These are phyloP conservation scores for Cataglyphis cursor DNA, from an alignment of 2,888 invertebrate species.

Conservation along the genomic window DNA sequence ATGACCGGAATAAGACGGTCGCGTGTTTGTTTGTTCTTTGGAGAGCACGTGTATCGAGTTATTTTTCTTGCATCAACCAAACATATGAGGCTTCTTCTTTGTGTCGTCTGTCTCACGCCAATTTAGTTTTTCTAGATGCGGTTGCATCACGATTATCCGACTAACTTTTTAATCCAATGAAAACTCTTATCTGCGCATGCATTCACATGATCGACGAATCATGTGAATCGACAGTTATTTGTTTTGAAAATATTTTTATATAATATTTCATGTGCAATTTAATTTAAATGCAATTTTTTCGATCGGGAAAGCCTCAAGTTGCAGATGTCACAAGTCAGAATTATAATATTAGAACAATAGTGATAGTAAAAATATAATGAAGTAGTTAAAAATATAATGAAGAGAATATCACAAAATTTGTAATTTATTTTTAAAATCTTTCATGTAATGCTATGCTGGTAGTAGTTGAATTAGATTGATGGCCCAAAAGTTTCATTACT, in stretches of 20 bases:
- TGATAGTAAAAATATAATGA: neutral
- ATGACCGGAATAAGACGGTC: slow-evolving; percentile 37
- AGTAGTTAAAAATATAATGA: neutral
- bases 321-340: neutral
- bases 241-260: neutral
- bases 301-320: neutral
- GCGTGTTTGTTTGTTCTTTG: slow-evolving; percentile 48
- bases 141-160: slow-evolving; percentile 18
- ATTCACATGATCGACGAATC: neutral
- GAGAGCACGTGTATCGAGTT: slow-evolving; percentile 38
- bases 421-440: neutral
- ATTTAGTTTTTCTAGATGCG: slow-evolving; percentile 45
- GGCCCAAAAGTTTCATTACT: slow-evolving; percentile 32
- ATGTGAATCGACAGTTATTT: neutral
- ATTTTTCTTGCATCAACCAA: slow-evolving; percentile 40
- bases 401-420: neutral
- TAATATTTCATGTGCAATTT: neutral
- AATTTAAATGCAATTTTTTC: neutral
- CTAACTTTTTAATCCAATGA: slow-evolving; percentile 15
- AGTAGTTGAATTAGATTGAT: slow-evolving; percentile 12
- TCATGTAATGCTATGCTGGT: neutral
- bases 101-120: slow-evolving; percentile 41
- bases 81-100: slow-evolving; percentile 22
- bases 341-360: neutral
- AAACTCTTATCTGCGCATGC: neutral